phyloP scores from a whole-genome alignment of 2,113 vertebrate genomes.

The Tragelaphus buxtoni region DNA sequence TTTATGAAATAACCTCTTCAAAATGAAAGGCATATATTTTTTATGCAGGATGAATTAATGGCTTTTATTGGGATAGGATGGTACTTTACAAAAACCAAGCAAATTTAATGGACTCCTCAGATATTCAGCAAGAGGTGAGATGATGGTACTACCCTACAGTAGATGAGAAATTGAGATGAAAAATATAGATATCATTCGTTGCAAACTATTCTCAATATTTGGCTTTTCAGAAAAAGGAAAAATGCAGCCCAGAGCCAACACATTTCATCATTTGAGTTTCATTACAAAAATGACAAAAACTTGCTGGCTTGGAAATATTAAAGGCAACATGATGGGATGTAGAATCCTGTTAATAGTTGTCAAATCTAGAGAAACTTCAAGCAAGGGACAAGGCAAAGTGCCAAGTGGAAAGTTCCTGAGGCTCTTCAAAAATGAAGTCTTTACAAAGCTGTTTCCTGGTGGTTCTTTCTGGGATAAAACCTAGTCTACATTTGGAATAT shows the following conservation, averaged over 20 bases:
- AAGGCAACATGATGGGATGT: constrained; percentile 45
- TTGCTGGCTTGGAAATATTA: constrained; percentile 68
- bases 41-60: not conserved
- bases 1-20: constrained; percentile 7
- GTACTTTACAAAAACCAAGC: not conserved
- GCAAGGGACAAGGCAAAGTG: not conserved
- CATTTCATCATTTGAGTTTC: constrained; percentile 63
- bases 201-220: constrained; percentile 61
- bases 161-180: constrained; percentile 22
- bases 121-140: not conserved
- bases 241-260: constrained; percentile 29
- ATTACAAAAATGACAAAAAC: constrained; percentile 73
- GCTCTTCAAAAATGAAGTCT: not conserved
- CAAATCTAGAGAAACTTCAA: constrained; percentile 50
- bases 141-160: not conserved
- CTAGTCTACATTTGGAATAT: not conserved
- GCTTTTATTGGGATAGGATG: not conserved
- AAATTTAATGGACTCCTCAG: not conserved
- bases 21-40: not conserved
- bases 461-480: not conserved
- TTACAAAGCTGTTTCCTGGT: not conserved
- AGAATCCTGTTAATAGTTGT: constrained; percentile 54
- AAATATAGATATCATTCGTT: constrained; percentile 44
- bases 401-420: constrained; percentile 26
- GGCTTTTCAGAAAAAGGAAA: constrained; percentile 60